These are phyloP conservation scores for Trinectes maculatus DNA, from an alignment of 2,113 vertebrate species.

Conservation along the genomic window DNA sequence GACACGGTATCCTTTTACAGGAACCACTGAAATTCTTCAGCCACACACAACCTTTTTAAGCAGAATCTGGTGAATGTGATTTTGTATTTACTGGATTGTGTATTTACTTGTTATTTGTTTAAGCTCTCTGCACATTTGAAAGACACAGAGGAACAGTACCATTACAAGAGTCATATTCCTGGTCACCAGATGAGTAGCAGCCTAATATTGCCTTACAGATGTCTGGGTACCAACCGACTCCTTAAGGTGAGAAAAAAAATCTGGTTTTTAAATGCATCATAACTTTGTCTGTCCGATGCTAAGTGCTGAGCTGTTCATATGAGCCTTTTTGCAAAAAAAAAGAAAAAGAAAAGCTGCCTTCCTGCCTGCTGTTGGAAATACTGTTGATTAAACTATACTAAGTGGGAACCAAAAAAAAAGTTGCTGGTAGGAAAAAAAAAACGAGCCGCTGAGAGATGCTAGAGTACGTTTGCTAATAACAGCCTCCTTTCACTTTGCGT, in stretches of 20 bases:
- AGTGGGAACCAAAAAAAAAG: neutral
- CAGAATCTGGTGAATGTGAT: neutral
- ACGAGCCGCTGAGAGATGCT: neutral
- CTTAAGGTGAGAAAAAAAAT: neutral
- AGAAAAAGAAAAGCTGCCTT: neutral
- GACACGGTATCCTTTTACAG: slow-evolving; percentile 2
- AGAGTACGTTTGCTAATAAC: neutral
- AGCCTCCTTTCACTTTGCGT: neutral
- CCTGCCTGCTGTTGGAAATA: neutral
- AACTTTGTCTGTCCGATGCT: neutral
- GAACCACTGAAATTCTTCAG: slow-evolving; percentile 27
- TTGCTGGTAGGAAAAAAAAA: neutral
- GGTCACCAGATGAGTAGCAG: neutral
- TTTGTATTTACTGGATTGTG: neutral
- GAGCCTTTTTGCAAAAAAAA: neutral
- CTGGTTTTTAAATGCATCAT: neutral
- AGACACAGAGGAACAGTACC: neutral
- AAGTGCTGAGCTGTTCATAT: neutral
- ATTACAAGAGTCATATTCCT: neutral
- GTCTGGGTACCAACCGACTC: neutral
- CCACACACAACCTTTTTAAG: neutral
- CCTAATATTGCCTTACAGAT: neutral
- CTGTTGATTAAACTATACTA: neutral
- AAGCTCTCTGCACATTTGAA: neutral
- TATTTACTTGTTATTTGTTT: neutral